Evolutionary conservation across 2,113 vertebrate species (phyloP).

Genomic region (Pituophis catenifer): DNA sequence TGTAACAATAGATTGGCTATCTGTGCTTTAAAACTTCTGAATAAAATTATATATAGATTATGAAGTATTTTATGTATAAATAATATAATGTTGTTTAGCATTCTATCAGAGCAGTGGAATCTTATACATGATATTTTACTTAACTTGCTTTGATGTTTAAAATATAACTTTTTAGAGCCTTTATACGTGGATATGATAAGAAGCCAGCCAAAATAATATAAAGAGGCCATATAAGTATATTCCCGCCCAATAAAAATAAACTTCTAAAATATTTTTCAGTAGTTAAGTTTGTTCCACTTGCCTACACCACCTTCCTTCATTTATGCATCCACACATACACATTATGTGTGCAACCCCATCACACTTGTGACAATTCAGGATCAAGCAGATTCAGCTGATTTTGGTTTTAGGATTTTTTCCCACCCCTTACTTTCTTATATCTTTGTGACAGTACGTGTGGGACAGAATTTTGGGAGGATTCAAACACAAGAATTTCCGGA

Average conservation of each 20-base stretch:
- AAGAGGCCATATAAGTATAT: not conserved
- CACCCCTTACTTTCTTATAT: constrained; percentile 20
- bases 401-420: not conserved
- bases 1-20: not conserved
- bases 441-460: constrained; percentile 85
- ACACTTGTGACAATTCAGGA: not conserved
- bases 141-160: not conserved
- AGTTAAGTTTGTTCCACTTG: not conserved
- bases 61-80: not conserved
- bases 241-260: not conserved
- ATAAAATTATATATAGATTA: not conserved
- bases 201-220: not conserved
- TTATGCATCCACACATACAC: not conserved
- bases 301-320: too few species aligned
- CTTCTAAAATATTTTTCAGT: not conserved
- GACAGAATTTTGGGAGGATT: constrained; percentile 96
- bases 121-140: not conserved
- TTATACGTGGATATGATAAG: too few species aligned
- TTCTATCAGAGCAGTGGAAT: not conserved
- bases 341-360: not conserved
- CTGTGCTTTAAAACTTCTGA: not conserved
- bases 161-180: not conserved
- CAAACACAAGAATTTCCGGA: constrained; percentile 99
- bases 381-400: not conserved
- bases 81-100: not conserved